These are phyloP conservation scores for Steatocranus sp. DNA, from an alignment of 2,797 vertebrate species.

Conservation along the genomic window DNA sequence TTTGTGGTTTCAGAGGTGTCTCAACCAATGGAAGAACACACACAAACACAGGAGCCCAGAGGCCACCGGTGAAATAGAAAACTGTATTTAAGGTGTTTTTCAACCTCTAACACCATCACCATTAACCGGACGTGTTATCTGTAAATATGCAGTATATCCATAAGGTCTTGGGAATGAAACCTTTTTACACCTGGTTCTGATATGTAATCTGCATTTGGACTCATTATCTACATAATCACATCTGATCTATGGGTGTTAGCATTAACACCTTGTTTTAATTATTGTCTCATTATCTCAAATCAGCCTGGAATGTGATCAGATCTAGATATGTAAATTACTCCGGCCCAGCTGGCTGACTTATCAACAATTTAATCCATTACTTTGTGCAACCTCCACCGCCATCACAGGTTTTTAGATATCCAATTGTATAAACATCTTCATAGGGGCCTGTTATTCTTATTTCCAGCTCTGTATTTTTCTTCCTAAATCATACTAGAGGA, in stretches of 20 bases:
- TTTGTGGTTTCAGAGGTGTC: not conserved
- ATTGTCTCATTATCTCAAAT: not conserved
- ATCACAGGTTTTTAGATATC: not conserved
- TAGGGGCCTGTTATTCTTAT: not conserved
- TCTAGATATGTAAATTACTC: not conserved
- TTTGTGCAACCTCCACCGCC: not conserved
- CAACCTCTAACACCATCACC: not conserved
- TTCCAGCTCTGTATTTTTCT: not conserved
- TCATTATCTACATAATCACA: not conserved
- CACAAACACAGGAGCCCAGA: not conserved
- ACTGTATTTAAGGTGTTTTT: not conserved
- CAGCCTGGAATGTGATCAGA: not conserved
- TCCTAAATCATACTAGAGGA: not conserved
- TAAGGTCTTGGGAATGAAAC: not conserved
- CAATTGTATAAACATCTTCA: not conserved
- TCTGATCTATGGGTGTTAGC: not conserved
- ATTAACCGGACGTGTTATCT: not conserved
- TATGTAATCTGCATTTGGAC: not conserved
- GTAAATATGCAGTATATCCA: not conserved
- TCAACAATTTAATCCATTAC: not conserved
- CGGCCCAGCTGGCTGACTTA: not conserved
- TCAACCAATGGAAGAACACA: not conserved
- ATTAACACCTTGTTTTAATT: not conserved
- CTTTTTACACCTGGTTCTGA: not conserved
- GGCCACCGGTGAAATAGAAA: not conserved